Percentiles rank a stretch among this genome's conserved stretches.
phyloP scores from a whole-genome alignment of 1,140 invertebrate genomes.

The Leptopilina boulardi region DNA sequence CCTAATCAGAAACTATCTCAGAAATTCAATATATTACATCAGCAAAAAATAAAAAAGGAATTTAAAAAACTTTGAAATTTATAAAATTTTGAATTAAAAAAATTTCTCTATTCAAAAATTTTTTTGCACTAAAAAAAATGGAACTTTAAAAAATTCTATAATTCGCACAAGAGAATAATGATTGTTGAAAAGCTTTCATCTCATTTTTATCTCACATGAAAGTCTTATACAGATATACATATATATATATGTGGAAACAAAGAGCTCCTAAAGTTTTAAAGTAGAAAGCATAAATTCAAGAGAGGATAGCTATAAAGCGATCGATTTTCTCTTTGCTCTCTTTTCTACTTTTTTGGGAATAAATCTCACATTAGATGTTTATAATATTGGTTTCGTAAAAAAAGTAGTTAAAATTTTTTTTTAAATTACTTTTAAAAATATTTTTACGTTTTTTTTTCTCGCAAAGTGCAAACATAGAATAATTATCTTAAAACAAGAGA shows the following conservation, averaged over 20 bases:
- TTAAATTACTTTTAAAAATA: not conserved
- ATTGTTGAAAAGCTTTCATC: not conserved
- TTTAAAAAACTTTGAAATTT: not conserved
- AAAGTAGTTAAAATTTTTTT: not conserved
- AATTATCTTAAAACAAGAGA: constrained; percentile 13
- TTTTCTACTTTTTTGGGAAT: not conserved
- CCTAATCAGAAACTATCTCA: not conserved
- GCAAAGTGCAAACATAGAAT: not conserved
- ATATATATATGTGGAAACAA: no score
- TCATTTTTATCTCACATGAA: not conserved
- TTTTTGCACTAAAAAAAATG: no score
- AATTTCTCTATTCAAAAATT: no score
- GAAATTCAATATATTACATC: not conserved
- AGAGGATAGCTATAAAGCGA: not conserved
- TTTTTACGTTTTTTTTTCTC: not conserved
- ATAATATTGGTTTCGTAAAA: no score
- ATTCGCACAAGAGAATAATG: not conserved
- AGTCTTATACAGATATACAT: not conserved
- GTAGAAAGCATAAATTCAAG: not conserved
- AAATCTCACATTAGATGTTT: not conserved
- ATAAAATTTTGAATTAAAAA: no score
- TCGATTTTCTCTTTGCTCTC: not conserved
- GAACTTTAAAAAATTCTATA: not conserved
- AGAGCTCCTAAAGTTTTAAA: constrained; percentile 3
- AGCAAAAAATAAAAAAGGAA: not conserved